A percentile compares a stretch with the other conserved stretches of the same genome.
Evolutionary conservation across 2,113 vertebrate species (phyloP).

Genomic region (Apodemus sylvaticus): DNA sequence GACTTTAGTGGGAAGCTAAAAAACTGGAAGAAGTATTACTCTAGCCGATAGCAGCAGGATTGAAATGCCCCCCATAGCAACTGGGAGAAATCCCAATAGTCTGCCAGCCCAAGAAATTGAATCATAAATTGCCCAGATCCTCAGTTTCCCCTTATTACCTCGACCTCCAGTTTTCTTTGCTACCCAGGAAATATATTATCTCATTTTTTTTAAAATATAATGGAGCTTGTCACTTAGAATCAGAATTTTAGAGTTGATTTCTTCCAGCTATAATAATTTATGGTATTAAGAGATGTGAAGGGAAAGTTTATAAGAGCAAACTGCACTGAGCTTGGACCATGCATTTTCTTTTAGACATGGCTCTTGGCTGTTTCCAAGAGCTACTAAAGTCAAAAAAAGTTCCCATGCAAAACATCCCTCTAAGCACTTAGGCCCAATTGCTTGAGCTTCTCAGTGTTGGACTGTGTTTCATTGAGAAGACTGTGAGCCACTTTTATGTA

Average conservation of each 20-base stretch:
- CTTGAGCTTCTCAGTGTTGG: neutral
- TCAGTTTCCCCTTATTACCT: slow-evolving; percentile 73
- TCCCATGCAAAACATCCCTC: slow-evolving; percentile 60
- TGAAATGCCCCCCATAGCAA: slow-evolving; percentile 53
- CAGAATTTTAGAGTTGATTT: slow-evolving; percentile 70
- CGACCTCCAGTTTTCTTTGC: slow-evolving; percentile 63
- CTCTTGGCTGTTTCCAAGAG: slow-evolving; percentile 67
- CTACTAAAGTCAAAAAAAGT: slow-evolving; percentile 43
- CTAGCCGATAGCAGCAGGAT: slow-evolving; percentile 26
- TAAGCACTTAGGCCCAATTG: neutral
- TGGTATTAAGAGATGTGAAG: slow-evolving; percentile 51
- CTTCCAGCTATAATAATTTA: slow-evolving; percentile 74
- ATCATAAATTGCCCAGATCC: slow-evolving; percentile 64
- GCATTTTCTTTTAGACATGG: slow-evolving; percentile 59
- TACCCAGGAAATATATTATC: slow-evolving; percentile 43
- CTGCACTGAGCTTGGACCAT: neutral
- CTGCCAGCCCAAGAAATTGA: slow-evolving; percentile 63
- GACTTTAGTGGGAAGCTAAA: slow-evolving; percentile 48
- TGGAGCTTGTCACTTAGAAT: slow-evolving; percentile 70
- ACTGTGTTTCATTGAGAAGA: neutral
- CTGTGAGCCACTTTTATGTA: neutral
- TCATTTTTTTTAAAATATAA: slow-evolving; percentile 61
- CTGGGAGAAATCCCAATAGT: slow-evolving; percentile 45
- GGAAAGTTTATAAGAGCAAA: slow-evolving; percentile 69
- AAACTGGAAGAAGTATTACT: slow-evolving; percentile 60